Evolutionary conservation across 2,888 invertebrate genomes (phyloP).

Genomic region (Morpho deidamia): DNA sequence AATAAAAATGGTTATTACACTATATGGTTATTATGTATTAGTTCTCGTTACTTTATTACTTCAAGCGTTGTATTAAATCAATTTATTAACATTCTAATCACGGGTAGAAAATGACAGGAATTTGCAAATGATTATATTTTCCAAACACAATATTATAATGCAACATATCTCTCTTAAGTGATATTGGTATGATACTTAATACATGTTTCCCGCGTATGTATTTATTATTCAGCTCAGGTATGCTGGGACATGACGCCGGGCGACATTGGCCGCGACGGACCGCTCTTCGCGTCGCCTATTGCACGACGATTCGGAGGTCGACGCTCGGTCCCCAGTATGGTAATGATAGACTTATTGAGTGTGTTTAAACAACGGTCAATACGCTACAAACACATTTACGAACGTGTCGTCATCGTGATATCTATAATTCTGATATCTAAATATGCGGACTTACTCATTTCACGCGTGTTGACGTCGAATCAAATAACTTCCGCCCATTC

Average conservation of each 20-base stretch:
- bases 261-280: constrained; percentile 26
- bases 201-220: constrained; percentile 26
- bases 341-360: constrained; percentile 13
- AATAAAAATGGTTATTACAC: too few relatives aligned
- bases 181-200: too few relatives aligned
- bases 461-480: constrained; percentile 1
- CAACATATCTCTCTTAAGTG: too few relatives aligned
- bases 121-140: too few relatives aligned
- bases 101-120: too few relatives aligned
- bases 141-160: too few relatives aligned
- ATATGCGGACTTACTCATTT: constrained; percentile 3
- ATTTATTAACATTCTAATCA: too few relatives aligned
- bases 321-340: constrained; percentile 31
- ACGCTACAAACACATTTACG: constrained; percentile 3
- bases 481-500: neutral
- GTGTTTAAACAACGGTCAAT: constrained; percentile 8
- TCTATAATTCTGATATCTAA: neutral
- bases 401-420: constrained; percentile 3
- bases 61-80: too few relatives aligned
- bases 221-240: constrained; percentile 53
- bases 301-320: constrained; percentile 48
- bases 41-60: too few relatives aligned
- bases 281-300: constrained; percentile 36
- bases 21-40: too few relatives aligned
- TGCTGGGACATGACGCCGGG: constrained; percentile 40